Evolutionary conservation across 2,888 invertebrate species (phyloP).

Genomic region (Hypercompe scribonia): DNA sequence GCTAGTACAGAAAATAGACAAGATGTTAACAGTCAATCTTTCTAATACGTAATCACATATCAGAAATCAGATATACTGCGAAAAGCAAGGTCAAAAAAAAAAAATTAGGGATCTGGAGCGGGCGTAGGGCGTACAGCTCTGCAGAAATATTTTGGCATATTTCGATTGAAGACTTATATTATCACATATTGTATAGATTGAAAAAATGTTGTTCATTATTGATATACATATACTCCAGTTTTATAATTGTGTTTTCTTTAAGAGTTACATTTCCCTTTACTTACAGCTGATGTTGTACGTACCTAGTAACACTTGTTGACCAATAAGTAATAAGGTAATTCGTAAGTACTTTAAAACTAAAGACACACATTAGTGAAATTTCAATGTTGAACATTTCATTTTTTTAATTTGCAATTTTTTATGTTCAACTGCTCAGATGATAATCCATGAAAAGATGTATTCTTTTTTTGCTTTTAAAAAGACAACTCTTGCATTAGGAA

Average conservation of each 20-base stretch:
- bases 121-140: no score
- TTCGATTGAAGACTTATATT: conserved; percentile 22
- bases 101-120: no score
- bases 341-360: background rate
- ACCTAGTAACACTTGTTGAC: background rate
- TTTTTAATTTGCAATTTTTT: background rate
- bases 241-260: conserved; percentile 8
- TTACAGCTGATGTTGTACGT: background rate
- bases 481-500: no score
- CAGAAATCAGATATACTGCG: no score
- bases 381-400: background rate
- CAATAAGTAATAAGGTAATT: background rate
- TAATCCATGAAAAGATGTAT: background rate
- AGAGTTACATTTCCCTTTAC: background rate
- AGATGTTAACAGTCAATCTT: no score
- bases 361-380: background rate
- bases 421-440: background rate
- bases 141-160: conserved; percentile 70
- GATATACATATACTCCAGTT: conserved; percentile 23
- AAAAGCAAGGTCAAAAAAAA: no score
- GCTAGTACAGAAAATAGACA: no score
- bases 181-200: conserved; percentile 19
- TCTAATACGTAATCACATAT: no score
- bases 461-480: no score
- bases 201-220: conserved; percentile 16